These are phyloP conservation scores for Carcharodon carcharias DNA, from an alignment of 2,797 vertebrate species.

Conservation along the genomic window DNA sequence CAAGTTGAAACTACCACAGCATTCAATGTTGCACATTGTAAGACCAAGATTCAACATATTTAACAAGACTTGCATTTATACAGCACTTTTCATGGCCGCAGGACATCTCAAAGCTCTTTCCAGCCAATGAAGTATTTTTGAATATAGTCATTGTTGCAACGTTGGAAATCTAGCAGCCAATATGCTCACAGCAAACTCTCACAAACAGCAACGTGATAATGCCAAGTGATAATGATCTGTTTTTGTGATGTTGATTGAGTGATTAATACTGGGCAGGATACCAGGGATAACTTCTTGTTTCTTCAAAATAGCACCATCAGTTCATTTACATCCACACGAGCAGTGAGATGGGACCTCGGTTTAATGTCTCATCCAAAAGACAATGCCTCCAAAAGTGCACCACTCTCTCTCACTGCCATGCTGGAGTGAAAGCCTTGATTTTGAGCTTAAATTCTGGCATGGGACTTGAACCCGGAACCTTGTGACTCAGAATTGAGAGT, in stretches of 20 bases:
- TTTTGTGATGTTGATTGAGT: no score
- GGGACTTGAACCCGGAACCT: background rate
- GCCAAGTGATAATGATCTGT: background rate
- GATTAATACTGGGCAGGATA: background rate
- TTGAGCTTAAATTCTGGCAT: background rate
- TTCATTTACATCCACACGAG: background rate
- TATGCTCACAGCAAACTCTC: background rate
- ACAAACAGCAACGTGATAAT: background rate
- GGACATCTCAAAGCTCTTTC: background rate
- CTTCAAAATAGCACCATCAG: background rate
- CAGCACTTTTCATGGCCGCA: background rate
- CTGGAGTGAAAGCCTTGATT: background rate
- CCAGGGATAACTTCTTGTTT: background rate
- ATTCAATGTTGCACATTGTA: background rate
- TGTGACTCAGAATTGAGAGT: background rate
- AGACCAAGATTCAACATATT: background rate
- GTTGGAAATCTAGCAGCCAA: background rate
- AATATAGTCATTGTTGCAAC: background rate
- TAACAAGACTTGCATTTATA: no score
- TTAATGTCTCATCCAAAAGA: background rate
- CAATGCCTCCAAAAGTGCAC: background rate
- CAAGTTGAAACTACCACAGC: background rate
- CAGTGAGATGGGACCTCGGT: no score
- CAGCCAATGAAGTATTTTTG: background rate
- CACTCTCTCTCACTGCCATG: background rate